phyloP scores from a whole-genome alignment of 2,888 invertebrate species.

The Standfussiana lucernea region DNA sequence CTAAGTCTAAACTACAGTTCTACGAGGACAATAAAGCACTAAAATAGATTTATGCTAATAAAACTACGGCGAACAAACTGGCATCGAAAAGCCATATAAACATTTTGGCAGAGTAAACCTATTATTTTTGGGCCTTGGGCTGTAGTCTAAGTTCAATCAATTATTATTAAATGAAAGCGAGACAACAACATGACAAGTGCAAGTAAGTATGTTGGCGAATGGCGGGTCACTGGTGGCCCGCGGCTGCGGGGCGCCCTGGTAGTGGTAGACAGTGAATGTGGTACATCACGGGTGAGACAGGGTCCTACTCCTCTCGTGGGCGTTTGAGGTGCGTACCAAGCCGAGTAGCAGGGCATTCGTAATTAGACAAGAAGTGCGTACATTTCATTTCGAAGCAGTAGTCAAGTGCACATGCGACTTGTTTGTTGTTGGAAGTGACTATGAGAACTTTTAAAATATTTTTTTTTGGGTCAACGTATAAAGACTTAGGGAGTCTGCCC shows the following conservation, averaged over 20 bases:
- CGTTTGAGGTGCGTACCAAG: neutral
- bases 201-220: constrained; percentile 33
- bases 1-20: constrained; percentile 24
- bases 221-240: constrained; percentile 24
- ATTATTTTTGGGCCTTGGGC: neutral
- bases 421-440: neutral
- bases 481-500: too few relatives aligned
- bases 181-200: constrained; percentile 29
- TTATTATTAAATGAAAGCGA: constrained; percentile 6
- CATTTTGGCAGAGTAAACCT: neutral
- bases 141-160: neutral
- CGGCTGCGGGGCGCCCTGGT: constrained; percentile 8
- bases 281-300: constrained; percentile 4
- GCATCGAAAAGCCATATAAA: neutral
- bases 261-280: constrained; percentile 10
- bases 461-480: neutral
- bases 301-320: neutral
- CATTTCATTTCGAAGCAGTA: neutral
- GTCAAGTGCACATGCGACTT: neutral
- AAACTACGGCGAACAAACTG: constrained; percentile 5
- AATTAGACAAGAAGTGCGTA: neutral
- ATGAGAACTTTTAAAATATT: neutral
- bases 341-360: neutral
- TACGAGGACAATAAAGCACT: constrained; percentile 40
- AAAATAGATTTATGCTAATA: constrained; percentile 25